Evolutionary conservation across 2,888 invertebrate genomes (phyloP).

Genomic region (Perizoma affinitatum): DNA sequence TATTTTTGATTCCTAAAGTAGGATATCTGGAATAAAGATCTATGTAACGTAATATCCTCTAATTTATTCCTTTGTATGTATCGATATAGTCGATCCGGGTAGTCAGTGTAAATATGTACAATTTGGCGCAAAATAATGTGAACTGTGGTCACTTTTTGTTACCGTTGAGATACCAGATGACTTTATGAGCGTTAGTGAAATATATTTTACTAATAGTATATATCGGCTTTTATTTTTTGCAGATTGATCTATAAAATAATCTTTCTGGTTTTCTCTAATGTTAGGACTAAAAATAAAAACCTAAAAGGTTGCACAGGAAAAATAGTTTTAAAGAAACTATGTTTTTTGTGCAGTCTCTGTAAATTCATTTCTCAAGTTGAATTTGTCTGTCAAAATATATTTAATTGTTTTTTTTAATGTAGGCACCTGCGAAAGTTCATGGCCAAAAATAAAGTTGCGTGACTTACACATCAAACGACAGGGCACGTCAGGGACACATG

Average conservation of each 20-base stretch:
- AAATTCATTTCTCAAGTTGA: no score
- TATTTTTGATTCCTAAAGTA: conserved; percentile 35
- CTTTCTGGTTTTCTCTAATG: no score
- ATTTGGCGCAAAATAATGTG: conserved; percentile 46
- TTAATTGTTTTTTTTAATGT: not conserved
- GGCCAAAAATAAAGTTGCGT: conserved; percentile 10
- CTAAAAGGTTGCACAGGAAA: no score
- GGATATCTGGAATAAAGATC: conserved; percentile 53
- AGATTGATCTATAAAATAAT: not conserved
- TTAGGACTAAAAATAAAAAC: no score
- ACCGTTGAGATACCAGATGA: conserved; percentile 57
- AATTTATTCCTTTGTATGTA: conserved; percentile 40
- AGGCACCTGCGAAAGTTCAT: conserved; percentile 9
- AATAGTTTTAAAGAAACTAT: no score
- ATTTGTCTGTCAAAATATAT: no score
- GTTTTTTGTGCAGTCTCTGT: no score
- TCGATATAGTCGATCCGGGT: conserved; percentile 28
- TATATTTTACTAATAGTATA: conserved; percentile 71
- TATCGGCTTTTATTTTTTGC: conserved; percentile 45
- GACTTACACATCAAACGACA: conserved; percentile 7
- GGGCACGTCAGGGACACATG: conserved; percentile 16
- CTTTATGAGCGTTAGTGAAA: conserved; percentile 71
- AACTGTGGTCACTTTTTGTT: conserved; percentile 40
- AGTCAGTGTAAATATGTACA: conserved; percentile 48
- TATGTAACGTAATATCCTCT: conserved; percentile 41